Evolutionary conservation across 2,113 vertebrate genomes (phyloP).

Genomic region (Epinephelus fuscoguttatus): DNA sequence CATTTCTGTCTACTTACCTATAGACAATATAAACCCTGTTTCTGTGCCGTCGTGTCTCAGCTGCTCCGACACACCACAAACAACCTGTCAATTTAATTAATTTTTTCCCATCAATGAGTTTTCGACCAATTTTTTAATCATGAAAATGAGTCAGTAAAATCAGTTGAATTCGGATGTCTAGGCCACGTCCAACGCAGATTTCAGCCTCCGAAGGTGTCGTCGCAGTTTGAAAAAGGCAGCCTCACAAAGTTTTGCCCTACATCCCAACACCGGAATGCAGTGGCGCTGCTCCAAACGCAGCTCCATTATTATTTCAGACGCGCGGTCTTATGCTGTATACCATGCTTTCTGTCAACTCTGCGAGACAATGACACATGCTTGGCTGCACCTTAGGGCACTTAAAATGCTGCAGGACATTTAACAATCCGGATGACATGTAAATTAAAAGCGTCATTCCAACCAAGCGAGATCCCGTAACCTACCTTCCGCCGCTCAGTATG

Average conservation of each 20-base stretch:
- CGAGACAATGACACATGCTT: conserved; percentile 39
- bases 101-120: background rate
- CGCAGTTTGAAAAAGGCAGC: conserved; percentile 42
- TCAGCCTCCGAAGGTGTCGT: conserved; percentile 36
- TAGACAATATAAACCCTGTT: background rate
- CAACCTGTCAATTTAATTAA: background rate
- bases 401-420: conserved; percentile 35
- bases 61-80: background rate
- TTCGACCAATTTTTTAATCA: background rate
- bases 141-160: background rate
- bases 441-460: conserved; percentile 59
- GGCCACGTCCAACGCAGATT: conserved; percentile 20
- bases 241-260: conserved; percentile 64
- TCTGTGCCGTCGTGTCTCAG: background rate
- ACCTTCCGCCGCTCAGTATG: conserved; percentile 75
- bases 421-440: conserved; percentile 60
- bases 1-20: background rate
- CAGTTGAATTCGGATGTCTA: background rate
- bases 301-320: conserved; percentile 28
- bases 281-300: conserved; percentile 51
- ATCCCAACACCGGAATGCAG: conserved; percentile 54
- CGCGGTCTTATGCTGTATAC: background rate
- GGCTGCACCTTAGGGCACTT: conserved; percentile 41
- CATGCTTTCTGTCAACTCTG: conserved; percentile 46
- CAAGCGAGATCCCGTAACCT: conserved; percentile 60